Percentiles rank a stretch among this genome's conserved stretches.
These are phyloP conservation scores for Axinella damicornis DNA, from an alignment of 37 sponge, comb jelly and placozoan species.

Conservation along the genomic window DNA sequence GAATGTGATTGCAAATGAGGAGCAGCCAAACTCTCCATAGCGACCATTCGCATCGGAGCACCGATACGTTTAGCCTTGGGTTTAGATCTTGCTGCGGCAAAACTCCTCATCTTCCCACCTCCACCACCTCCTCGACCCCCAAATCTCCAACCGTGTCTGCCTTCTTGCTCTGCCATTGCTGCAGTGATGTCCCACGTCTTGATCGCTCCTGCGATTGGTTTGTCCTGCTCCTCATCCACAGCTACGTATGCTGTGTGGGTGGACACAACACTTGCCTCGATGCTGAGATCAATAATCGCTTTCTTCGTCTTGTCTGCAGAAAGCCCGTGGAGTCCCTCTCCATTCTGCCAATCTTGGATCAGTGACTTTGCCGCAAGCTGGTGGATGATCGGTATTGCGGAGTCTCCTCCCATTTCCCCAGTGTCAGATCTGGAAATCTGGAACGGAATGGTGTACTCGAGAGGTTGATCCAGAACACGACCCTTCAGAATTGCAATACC, in stretches of 20 bases:
- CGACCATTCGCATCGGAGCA: too few relatives aligned
- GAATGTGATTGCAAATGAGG: too few relatives aligned
- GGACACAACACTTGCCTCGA: slow-evolving; percentile 73
- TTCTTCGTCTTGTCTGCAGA: slow-evolving; percentile 23
- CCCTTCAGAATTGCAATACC: slow-evolving; percentile 59
- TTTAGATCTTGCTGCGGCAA: background rate
- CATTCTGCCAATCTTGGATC: slow-evolving; percentile 50
- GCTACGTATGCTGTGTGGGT: slow-evolving; percentile 77
- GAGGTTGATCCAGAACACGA: slow-evolving; percentile 23
- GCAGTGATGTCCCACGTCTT: slow-evolving; percentile 59
- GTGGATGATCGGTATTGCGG: slow-evolving; percentile 63
- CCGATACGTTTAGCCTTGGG: background rate
- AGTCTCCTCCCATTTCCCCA: background rate
- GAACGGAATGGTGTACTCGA: slow-evolving; percentile 52
- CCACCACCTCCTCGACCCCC: background rate
- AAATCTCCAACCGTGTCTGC: background rate
- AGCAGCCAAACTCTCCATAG: too few relatives aligned
- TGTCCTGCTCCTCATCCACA: slow-evolving; percentile 64
- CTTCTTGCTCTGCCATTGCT: slow-evolving; percentile 5
- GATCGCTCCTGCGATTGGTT: slow-evolving; percentile 71
- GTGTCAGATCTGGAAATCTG: background rate
- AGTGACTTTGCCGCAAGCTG: slow-evolving; percentile 81
- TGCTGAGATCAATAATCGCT: slow-evolving; percentile 62
- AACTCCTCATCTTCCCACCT: background rate
- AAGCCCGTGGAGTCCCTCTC: slow-evolving; percentile 3